Percentiles rank a stretch among this genome's conserved stretches.
phyloP scores from a whole-genome alignment of 1,140 invertebrate species.

The Brachystomella parvula region DNA sequence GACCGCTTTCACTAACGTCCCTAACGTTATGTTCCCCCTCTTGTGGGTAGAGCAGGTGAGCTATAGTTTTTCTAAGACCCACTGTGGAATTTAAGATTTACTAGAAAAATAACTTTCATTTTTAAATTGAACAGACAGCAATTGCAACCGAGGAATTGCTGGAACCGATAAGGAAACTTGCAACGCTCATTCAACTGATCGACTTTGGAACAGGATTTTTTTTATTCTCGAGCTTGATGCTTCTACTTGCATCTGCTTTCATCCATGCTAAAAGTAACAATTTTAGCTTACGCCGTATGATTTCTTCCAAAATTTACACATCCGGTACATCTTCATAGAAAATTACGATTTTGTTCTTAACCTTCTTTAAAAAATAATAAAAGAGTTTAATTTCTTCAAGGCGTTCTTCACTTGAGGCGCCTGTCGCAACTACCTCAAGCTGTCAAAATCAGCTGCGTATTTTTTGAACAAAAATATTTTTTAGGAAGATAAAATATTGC shows the following conservation, averaged over 20 bases:
- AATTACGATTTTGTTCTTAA: no score
- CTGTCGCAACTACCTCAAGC: no score
- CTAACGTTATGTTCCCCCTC: conserved; percentile 48
- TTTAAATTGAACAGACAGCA: neutral
- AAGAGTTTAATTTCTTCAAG: no score
- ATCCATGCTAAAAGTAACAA: neutral
- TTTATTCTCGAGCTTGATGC: neutral
- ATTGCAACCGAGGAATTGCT: conserved; percentile 3
- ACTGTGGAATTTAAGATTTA: neutral
- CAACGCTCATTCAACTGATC: neutral
- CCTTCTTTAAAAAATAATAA: no score
- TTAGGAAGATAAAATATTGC: no score
- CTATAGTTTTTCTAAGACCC: neutral
- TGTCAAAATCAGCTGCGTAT: no score
- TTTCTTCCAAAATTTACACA: no score
- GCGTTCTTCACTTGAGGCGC: no score
- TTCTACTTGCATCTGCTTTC: neutral
- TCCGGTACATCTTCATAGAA: no score
- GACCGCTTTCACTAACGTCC: conserved; percentile 44
- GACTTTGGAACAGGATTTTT: neutral
- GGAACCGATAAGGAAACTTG: neutral
- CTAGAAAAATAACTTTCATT: neutral
- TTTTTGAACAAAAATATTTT: no score
- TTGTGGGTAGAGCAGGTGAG: conserved; percentile 52
- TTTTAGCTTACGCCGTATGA: neutral